Percentiles rank a stretch among this genome's conserved stretches.
phyloP scores from a whole-genome alignment of 2,797 vertebrate genomes.

The Chaetodon trifasciatus region DNA sequence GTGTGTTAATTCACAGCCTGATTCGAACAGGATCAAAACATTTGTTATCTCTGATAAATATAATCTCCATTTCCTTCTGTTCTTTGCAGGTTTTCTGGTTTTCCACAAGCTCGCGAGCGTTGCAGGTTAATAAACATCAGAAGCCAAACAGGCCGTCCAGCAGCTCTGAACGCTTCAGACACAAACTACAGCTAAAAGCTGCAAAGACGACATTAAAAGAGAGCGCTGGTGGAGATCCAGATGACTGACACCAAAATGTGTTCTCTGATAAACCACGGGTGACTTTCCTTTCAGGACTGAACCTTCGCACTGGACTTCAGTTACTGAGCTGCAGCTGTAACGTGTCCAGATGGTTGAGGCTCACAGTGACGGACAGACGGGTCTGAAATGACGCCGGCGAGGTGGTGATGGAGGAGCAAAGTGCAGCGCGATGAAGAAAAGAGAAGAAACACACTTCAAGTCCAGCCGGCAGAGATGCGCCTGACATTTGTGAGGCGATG shows the following conservation, averaged over 20 bases:
- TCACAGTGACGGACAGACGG: slow-evolving; percentile 16
- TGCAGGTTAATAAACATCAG: background rate
- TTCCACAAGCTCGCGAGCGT: background rate
- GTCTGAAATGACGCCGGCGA: slow-evolving; percentile 21
- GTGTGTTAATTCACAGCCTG: too few relatives aligned
- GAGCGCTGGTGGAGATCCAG: background rate
- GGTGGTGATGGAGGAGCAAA: slow-evolving; percentile 37
- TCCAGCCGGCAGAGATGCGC: slow-evolving; percentile 22
- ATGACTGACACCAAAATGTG: background rate
- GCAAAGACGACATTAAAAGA: too few relatives aligned
- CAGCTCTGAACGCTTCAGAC: too few relatives aligned
- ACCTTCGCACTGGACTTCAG: background rate
- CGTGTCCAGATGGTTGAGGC: slow-evolving; percentile 12
- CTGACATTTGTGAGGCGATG: slow-evolving; percentile 51
- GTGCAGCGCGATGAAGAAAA: slow-evolving; percentile 40
- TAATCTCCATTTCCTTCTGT: too few relatives aligned
- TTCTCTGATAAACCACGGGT: too few relatives aligned
- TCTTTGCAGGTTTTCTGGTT: too few relatives aligned
- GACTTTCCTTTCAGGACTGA: background rate
- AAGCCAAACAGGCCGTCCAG: background rate
- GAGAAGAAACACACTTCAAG: slow-evolving; percentile 41
- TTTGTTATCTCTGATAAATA: too few relatives aligned
- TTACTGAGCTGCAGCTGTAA: background rate
- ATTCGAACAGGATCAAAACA: too few relatives aligned
- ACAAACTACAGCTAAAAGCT: too few relatives aligned